Percentiles rank a stretch among this genome's conserved stretches.
Evolutionary conservation across 1,140 invertebrate species (phyloP).

Genomic region (Ericerus pela): DNA sequence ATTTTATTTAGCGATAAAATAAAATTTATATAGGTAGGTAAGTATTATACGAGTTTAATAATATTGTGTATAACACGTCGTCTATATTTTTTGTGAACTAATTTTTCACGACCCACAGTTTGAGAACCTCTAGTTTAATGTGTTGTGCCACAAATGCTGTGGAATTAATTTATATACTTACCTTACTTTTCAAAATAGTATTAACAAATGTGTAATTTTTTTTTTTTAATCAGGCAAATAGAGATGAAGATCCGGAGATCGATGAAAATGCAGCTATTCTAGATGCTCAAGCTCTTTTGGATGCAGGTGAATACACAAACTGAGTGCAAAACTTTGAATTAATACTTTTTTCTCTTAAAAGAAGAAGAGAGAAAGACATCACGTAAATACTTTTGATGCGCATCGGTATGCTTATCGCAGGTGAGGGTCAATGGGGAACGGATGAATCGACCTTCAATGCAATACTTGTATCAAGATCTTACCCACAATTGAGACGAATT

Average conservation of each 20-base stretch:
- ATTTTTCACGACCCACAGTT: neutral
- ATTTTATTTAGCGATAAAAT: too few species aligned
- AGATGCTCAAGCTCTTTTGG: conserved; percentile 40
- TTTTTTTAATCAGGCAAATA: conserved; percentile 45
- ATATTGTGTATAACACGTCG: neutral
- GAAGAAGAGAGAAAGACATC: too few species aligned
- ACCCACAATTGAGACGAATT: conserved; percentile 44
- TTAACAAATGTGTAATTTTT: neutral
- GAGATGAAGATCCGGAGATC: conserved; percentile 58
- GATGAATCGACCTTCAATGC: conserved; percentile 53
- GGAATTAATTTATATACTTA: neutral
- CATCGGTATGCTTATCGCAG: conserved; percentile 13
- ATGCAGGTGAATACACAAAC: conserved; percentile 32
- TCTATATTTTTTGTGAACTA: neutral
- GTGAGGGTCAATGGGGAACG: conserved; percentile 45
- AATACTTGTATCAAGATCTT: conserved; percentile 42
- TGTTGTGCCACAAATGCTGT: neutral
- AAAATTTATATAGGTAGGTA: too few species aligned
- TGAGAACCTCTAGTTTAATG: neutral
- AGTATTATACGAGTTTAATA: neutral
- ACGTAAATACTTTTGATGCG: too few species aligned
- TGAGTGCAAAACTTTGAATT: conserved; percentile 1
- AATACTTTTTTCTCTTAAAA: too few species aligned
- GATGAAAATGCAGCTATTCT: conserved; percentile 34
- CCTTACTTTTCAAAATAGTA: neutral